Conservation (phyloP, 2,113 vertebrate genomes). For the Crotalus tigris region DNA sequence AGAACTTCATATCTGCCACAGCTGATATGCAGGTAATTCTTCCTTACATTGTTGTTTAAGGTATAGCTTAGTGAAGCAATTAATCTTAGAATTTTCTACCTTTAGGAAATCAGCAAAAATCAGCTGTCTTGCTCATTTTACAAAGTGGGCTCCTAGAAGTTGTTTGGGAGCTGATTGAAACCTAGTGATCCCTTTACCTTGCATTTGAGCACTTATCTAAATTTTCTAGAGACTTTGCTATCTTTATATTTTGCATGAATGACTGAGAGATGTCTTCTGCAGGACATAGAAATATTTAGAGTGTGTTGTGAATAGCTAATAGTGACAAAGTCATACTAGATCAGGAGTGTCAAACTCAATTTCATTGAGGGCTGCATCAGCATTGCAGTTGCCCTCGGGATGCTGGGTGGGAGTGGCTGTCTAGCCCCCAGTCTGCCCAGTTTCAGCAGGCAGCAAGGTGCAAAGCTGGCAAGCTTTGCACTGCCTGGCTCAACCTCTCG, state of each 20-base stretch:
- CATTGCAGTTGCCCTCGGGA: too few species aligned
- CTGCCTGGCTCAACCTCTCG: too few species aligned
- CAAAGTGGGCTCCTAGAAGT: background rate
- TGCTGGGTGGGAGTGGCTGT: too few species aligned
- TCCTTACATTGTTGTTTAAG: background rate
- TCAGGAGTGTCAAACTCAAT: too few species aligned
- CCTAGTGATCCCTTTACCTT: background rate
- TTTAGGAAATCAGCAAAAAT: background rate
- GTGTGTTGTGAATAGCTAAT: background rate
- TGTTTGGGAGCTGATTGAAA: background rate
- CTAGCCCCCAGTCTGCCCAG: too few species aligned
- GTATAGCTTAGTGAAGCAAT: background rate
- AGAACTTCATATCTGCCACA: background rate
- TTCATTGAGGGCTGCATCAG: too few species aligned
- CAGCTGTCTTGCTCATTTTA: background rate
- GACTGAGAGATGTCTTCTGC: background rate
- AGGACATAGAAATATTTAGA: background rate
- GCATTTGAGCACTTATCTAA: background rate
- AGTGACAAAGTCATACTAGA: background rate
- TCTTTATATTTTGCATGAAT: background rate
- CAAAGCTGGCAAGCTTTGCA: too few species aligned
- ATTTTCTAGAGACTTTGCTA: background rate
- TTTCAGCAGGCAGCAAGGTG: too few species aligned
- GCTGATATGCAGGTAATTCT: background rate
- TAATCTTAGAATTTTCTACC: background rate